phyloP scores from a whole-genome alignment of 2,888 invertebrate species.

The Anthophora plumipes region DNA sequence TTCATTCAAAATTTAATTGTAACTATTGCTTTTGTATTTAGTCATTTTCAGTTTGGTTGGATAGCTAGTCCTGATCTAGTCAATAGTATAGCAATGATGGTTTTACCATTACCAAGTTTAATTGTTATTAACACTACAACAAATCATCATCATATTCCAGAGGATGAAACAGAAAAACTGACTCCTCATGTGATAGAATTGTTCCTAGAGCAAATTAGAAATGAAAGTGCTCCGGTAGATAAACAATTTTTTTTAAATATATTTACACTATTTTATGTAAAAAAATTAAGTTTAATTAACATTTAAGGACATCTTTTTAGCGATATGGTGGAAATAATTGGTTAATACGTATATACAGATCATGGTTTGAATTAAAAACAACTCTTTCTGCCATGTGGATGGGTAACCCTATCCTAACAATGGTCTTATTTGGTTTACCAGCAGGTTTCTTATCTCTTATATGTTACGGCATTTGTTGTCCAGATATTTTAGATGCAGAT shows the following conservation, averaged over 20 bases:
- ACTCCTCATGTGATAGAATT: slow-evolving; percentile 91
- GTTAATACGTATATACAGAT: slow-evolving; percentile 91
- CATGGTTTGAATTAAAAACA: slow-evolving; percentile 93
- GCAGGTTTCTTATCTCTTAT: slow-evolving; percentile 96
- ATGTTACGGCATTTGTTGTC: slow-evolving; percentile 97
- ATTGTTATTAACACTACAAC: slow-evolving; percentile 96
- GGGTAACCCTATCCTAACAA: slow-evolving; percentile 96
- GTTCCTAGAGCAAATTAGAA: slow-evolving; percentile 91
- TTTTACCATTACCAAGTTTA: slow-evolving; percentile 92
- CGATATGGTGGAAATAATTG: slow-evolving; percentile 94
- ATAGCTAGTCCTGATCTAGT: slow-evolving; percentile 95
- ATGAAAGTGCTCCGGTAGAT: slow-evolving; percentile 90
- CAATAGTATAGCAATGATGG: slow-evolving; percentile 96
- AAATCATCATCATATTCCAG: slow-evolving; percentile 96
- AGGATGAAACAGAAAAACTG: slow-evolving; percentile 92
- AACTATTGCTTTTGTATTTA: slow-evolving; percentile 72
- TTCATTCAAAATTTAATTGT: slow-evolving; percentile 8
- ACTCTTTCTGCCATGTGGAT: slow-evolving; percentile 94
- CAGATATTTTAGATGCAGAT: slow-evolving; percentile 96
- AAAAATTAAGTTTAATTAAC: slow-evolving; percentile 12
- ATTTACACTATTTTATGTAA: slow-evolving; percentile 7
- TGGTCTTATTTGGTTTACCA: slow-evolving; percentile 97
- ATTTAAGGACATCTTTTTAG: slow-evolving; percentile 84
- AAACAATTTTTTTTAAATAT: slow-evolving; percentile 3
- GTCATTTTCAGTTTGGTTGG: slow-evolving; percentile 97